Evolutionary conservation across 30 jellyfish, hydroid and myxozoan species (phyloP).

Genomic region (Haliclystus octoradiatus): DNA sequence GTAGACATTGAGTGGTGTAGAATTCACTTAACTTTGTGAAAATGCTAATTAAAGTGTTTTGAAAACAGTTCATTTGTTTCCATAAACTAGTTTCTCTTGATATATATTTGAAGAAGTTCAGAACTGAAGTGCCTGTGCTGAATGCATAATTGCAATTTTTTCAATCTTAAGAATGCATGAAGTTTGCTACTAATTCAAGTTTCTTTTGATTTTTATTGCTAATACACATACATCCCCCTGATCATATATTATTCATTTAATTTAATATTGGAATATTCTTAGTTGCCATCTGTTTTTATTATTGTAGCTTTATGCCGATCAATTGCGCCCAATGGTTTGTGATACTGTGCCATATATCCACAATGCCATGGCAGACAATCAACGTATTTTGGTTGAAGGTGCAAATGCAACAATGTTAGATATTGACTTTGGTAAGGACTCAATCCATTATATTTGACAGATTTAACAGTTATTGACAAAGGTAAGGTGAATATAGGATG

Average conservation of each 20-base stretch:
- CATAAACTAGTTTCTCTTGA: too few relatives aligned
- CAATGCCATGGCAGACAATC: slow-evolving; percentile 44
- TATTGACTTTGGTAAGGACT: slow-evolving; percentile 88
- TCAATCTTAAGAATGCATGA: not conserved
- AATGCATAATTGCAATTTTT: not conserved
- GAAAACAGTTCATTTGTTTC: too few relatives aligned
- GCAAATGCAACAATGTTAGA: slow-evolving; percentile 98
- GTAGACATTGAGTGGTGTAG: too few relatives aligned
- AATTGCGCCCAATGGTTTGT: slow-evolving; percentile 77
- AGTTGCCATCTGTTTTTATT: too few relatives aligned
- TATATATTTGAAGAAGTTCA: too few relatives aligned
- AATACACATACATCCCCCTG: not conserved
- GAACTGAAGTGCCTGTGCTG: too few relatives aligned
- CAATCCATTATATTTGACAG: not conserved
- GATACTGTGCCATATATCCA: slow-evolving; percentile 75
- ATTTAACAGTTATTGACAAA: too few relatives aligned
- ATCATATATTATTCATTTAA: not conserved
- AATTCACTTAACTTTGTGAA: too few relatives aligned
- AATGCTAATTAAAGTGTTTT: too few relatives aligned
- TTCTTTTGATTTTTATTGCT: not conserved
- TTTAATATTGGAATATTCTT: too few relatives aligned
- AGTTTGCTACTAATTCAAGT: not conserved
- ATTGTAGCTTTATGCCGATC: slow-evolving; percentile 65
- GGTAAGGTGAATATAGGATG: too few relatives aligned
- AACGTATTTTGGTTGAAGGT: slow-evolving; percentile 84